Percentiles rank a stretch among this genome's conserved stretches.
Conservation (phyloP, 2,797 vertebrate genomes). For the Bryconaethiops microstoma region DNA sequence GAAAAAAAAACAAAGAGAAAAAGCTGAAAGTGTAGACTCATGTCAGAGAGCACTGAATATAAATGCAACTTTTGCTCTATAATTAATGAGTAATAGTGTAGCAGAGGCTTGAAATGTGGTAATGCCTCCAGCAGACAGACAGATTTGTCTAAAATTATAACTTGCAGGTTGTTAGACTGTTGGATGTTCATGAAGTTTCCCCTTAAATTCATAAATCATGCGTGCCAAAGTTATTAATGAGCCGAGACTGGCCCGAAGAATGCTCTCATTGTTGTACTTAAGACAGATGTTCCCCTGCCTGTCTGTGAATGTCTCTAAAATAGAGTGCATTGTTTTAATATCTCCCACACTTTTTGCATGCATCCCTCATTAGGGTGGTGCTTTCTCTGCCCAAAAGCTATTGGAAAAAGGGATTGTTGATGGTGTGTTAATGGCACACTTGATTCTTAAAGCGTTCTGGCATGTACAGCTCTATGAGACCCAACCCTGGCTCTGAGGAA, state of each 20-base stretch:
- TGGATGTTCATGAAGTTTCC: slow-evolving; percentile 6
- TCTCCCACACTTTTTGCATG: slow-evolving; percentile 33
- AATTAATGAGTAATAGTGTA: no score
- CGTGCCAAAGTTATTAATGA: background rate
- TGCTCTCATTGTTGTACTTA: slow-evolving; percentile 15
- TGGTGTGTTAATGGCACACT: slow-evolving; percentile 10
- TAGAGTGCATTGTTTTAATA: slow-evolving; percentile 38
- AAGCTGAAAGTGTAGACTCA: no score
- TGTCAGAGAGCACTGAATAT: no score
- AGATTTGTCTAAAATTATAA: background rate
- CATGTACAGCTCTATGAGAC: background rate
- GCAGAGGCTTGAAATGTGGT: no score
- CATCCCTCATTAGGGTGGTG: slow-evolving; percentile 31
- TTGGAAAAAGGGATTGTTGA: slow-evolving; percentile 17
- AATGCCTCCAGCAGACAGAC: no score
- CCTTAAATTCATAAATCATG: slow-evolving; percentile 22
- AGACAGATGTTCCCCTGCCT: slow-evolving; percentile 11
- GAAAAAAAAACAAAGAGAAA: no score
- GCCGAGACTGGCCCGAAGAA: slow-evolving; percentile 14
- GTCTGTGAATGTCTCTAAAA: slow-evolving; percentile 18
- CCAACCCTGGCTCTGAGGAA: slow-evolving; percentile 27
- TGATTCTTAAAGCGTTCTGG: slow-evolving; percentile 12
- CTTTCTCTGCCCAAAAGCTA: background rate
- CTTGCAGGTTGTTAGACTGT: background rate
- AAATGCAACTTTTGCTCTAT: no score